A percentile compares a stretch with the other conserved stretches of the same genome.
Evolutionary conservation across 2,797 vertebrate species (phyloP).

Genomic region (Podarcis siculus): DNA sequence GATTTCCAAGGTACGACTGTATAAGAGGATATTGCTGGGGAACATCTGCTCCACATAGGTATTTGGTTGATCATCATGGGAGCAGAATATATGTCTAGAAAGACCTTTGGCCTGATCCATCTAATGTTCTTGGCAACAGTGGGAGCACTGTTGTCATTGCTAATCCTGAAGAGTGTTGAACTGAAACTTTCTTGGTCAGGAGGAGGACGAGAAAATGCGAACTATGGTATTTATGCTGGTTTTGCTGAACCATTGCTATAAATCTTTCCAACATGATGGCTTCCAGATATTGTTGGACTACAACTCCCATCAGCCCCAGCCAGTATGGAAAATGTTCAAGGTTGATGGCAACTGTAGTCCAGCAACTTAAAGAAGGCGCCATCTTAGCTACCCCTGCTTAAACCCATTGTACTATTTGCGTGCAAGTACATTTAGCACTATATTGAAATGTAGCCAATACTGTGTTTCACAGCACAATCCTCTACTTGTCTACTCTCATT

Average conservation of each 20-base stretch:
- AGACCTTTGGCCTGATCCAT: too few species aligned
- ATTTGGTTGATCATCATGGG: too few species aligned
- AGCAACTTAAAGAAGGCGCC: neutral
- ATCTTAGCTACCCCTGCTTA: too few species aligned
- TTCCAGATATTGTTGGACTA: neutral
- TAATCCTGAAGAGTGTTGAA: neutral
- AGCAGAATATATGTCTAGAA: too few species aligned
- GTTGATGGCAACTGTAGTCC: neutral
- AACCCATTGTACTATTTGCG: too few species aligned
- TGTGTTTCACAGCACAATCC: neutral
- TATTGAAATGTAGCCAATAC: neutral
- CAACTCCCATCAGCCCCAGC: neutral
- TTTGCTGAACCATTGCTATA: neutral
- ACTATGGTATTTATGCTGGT: neutral
- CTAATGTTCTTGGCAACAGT: neutral
- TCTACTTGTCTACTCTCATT: neutral
- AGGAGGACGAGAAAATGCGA: neutral
- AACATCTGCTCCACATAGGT: too few species aligned
- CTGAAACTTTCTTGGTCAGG: neutral
- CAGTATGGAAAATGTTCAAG: neutral
- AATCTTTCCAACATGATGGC: neutral
- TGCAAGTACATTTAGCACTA: neutral
- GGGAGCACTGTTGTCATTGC: neutral
- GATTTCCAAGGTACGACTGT: too few species aligned
- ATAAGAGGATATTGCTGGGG: too few species aligned